A percentile compares a stretch with the other conserved stretches of the same genome.
Evolutionary conservation across 2,113 vertebrate species (phyloP).

Genomic region (Elephas maximus): DNA sequence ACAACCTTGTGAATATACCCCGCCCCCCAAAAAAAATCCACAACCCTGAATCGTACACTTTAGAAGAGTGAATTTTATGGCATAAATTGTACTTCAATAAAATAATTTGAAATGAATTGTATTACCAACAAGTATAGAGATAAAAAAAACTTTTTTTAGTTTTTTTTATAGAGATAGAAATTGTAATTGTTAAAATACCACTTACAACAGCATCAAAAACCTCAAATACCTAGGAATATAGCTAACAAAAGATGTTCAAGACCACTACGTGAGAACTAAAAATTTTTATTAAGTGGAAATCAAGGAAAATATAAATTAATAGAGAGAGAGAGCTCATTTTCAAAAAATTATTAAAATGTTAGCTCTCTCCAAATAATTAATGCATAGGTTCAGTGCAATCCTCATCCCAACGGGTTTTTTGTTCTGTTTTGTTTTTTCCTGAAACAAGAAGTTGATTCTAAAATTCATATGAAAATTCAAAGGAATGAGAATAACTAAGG

Average conservation of each 20-base stretch:
- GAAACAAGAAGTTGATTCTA: not conserved
- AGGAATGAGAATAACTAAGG: not conserved
- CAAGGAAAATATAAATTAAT: not conserved
- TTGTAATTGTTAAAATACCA: not conserved
- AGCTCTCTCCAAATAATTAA: too few relatives aligned
- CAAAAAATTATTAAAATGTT: not conserved
- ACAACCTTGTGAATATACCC: not conserved
- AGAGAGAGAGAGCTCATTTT: not conserved
- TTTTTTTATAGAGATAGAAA: not conserved
- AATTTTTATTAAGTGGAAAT: not conserved
- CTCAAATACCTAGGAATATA: not conserved
- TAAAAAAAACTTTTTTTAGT: too few relatives aligned
- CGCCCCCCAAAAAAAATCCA: not conserved
- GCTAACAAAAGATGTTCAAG: not conserved
- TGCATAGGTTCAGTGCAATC: not conserved
- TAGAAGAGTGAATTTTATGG: not conserved
- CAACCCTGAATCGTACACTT: not conserved
- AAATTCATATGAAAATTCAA: not conserved
- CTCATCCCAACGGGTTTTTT: not conserved
- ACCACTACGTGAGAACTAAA: not conserved
- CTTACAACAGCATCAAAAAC: not conserved
- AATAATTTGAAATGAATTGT: not conserved
- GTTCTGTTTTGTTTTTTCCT: not conserved
- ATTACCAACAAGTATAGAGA: not conserved
- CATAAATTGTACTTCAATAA: not conserved